These are phyloP conservation scores for Stenotaenia linearis DNA, from an alignment of 2,888 invertebrate species.

Conservation along the genomic window DNA sequence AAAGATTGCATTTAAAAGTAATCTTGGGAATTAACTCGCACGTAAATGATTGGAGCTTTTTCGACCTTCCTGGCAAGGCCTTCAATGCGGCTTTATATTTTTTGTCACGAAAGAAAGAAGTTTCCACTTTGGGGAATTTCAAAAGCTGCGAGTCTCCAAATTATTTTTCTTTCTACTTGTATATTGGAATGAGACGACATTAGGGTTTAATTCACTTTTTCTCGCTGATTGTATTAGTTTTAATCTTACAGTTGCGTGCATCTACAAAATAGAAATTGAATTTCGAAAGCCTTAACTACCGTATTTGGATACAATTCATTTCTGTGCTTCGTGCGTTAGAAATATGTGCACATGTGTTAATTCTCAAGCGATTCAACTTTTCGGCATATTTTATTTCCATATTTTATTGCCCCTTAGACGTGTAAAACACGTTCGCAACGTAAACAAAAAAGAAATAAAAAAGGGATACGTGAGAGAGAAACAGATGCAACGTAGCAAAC, in stretches of 20 bases:
- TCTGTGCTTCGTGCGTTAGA: neutral
- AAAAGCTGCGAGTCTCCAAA: neutral
- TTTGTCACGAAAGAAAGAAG: neutral
- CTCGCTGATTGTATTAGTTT: neutral
- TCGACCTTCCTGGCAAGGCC: neutral
- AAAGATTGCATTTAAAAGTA: conserved; percentile 11
- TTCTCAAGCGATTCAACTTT: neutral
- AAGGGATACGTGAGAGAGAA: neutral
- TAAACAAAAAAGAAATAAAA: neutral
- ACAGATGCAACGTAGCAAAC: neutral
- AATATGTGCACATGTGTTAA: neutral
- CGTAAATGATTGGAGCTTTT: conserved; percentile 19
- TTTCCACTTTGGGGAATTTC: conserved; percentile 11
- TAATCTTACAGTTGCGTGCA: neutral
- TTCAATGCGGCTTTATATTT: neutral
- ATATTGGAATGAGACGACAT: neutral
- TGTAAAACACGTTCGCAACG: neutral
- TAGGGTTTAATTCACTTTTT: conserved; percentile 4
- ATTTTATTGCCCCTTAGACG: neutral
- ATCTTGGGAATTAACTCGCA: neutral
- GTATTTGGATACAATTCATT: neutral
- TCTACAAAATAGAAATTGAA: neutral
- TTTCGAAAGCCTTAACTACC: neutral
- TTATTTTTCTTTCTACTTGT: neutral
- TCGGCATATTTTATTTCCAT: neutral